A percentile compares a stretch with the other conserved stretches of the same genome.
phyloP scores from a whole-genome alignment of 2,888 invertebrate genomes.

The Eupeodes luniger region DNA sequence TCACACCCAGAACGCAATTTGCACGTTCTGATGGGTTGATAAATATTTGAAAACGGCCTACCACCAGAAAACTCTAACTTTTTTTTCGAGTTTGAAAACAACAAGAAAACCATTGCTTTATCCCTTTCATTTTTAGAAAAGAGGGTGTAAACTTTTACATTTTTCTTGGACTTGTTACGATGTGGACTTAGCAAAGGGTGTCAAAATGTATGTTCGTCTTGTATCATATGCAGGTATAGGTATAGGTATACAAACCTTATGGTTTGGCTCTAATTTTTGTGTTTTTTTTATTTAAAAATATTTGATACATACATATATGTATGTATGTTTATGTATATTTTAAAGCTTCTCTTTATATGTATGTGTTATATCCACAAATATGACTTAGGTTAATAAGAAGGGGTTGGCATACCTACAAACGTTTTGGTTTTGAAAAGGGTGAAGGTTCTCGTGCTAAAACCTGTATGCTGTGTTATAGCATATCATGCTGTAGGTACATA shows the following conservation, averaged over 20 bases:
- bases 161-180: conserved; percentile 52
- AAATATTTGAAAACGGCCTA: conserved; percentile 74
- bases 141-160: conserved; percentile 68
- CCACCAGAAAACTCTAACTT: conserved; percentile 44
- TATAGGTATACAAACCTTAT: conserved; percentile 53
- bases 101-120: conserved; percentile 40
- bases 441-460: conserved; percentile 3
- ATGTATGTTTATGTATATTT: too few species aligned
- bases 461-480: conserved; percentile 19
- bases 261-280: conserved; percentile 67
- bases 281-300: conserved; percentile 33
- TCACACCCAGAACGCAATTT: conserved; percentile 68
- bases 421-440: conserved; percentile 47
- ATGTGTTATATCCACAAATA: conserved; percentile 2
- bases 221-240: conserved; percentile 53
- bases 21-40: conserved; percentile 75
- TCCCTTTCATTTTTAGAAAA: conserved; percentile 33
- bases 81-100: conserved; percentile 6
- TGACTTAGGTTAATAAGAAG: conserved; percentile 35
- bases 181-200: conserved; percentile 56
- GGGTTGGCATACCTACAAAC: conserved; percentile 32
- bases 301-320: conserved; percentile 19
- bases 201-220: conserved; percentile 52
- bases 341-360: background rate
- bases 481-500: conserved; percentile 7